Conservation (phyloP, 2,113 vertebrate species). For the Malaclemys terrapin region DNA sequence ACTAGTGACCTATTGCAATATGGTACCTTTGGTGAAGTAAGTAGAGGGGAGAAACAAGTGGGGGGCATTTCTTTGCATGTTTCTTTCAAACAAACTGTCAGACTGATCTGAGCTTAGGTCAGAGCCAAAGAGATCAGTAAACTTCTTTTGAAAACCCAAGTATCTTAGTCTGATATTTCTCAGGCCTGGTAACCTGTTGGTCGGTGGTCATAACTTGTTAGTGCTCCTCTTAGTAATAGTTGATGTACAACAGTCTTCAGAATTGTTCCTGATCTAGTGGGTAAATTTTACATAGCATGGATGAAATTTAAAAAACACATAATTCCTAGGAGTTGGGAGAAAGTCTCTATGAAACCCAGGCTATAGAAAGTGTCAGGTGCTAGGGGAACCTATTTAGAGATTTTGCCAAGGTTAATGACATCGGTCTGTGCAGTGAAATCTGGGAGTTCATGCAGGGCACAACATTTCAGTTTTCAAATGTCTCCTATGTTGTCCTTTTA, state of each 20-base stretch:
- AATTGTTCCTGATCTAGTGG: background rate
- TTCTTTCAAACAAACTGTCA: background rate
- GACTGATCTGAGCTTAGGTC: background rate
- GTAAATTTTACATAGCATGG: background rate
- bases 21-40: background rate
- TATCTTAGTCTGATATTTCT: background rate
- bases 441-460: background rate
- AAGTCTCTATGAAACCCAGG: background rate
- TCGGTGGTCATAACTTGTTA: fast-evolving
- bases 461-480: background rate
- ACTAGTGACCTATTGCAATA: background rate
- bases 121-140: background rate
- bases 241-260: background rate
- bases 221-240: background rate
- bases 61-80: background rate
- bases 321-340: background rate
- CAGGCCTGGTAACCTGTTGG: background rate
- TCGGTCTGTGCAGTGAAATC: background rate
- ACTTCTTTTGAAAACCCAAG: background rate
- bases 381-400: background rate
- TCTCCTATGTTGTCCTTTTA: background rate
- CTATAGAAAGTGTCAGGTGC: background rate
- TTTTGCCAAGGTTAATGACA: background rate
- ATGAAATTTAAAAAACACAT: fast-evolving
- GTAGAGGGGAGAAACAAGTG: background rate